These are phyloP conservation scores for Lamprotornis superbus DNA, from an alignment of 2,113 vertebrate species.

Conservation along the genomic window DNA sequence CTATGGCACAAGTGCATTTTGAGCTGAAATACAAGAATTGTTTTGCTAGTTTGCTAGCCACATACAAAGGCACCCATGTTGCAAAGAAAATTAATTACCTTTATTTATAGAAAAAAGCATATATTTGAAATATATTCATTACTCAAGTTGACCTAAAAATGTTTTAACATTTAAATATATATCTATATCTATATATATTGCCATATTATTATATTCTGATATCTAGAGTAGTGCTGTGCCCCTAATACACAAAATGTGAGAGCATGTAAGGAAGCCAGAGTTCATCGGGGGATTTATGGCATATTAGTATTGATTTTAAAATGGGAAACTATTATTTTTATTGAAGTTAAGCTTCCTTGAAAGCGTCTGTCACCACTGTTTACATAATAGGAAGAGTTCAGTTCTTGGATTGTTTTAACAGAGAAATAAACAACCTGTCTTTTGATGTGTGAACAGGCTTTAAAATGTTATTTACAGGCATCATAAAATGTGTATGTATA, in stretches of 20 bases:
- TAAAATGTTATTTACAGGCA: slow-evolving; percentile 38
- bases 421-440: slow-evolving; percentile 56
- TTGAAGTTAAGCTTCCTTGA: slow-evolving; percentile 28
- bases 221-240: slow-evolving; percentile 60
- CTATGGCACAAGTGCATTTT: background rate
- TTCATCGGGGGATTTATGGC: background rate
- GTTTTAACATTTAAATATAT: slow-evolving; percentile 56
- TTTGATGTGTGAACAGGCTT: slow-evolving; percentile 48
- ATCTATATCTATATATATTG: slow-evolving; percentile 59
- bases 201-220: slow-evolving; percentile 59
- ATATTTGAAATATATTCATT: slow-evolving; percentile 46
- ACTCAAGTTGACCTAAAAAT: slow-evolving; percentile 59
- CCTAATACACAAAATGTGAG: slow-evolving; percentile 55
- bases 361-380: slow-evolving; percentile 36
- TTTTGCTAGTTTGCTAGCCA: background rate
- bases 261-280: slow-evolving; percentile 48
- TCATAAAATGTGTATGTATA: background rate
- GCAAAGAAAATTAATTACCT: background rate
- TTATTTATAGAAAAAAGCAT: slow-evolving; percentile 9
- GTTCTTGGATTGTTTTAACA: slow-evolving; percentile 35
- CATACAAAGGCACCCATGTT: slow-evolving; percentile 1
- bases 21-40: background rate
- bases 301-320: slow-evolving; percentile 42
- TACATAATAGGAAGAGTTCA: slow-evolving; percentile 42
- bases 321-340: slow-evolving; percentile 23